These are phyloP conservation scores for Stratiomys singularior DNA, from an alignment of 2,888 invertebrate species.

Conservation along the genomic window DNA sequence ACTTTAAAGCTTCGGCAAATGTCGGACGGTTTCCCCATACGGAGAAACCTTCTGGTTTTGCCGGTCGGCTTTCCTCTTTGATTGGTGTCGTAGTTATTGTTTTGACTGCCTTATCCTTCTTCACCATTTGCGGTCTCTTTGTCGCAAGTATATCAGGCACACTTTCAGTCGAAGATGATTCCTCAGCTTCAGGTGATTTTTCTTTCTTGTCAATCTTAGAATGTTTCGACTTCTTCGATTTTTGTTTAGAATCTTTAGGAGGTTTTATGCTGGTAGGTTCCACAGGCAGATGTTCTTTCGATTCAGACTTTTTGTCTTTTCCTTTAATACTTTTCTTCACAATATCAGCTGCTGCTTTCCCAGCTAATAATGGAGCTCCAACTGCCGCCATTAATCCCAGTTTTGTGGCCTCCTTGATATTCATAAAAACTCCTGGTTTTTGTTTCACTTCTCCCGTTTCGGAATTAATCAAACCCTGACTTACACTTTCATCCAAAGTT, in stretches of 20 bases:
- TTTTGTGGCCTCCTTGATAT: constrained; percentile 79
- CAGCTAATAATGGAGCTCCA: constrained; percentile 88
- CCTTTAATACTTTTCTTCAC: constrained; percentile 69
- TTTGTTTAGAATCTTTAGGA: neutral
- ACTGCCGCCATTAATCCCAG: constrained; percentile 87
- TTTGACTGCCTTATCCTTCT: too few species aligned
- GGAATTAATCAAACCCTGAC: constrained; percentile 79
- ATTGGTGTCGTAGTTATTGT: too few species aligned
- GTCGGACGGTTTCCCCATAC: constrained; percentile 77
- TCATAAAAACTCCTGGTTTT: constrained; percentile 71
- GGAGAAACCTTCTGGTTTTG: neutral
- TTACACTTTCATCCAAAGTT: constrained; percentile 78
- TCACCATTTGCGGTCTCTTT: too few species aligned
- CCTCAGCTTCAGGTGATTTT: neutral
- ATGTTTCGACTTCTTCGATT: neutral
- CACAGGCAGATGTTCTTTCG: neutral
- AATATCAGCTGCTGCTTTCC: constrained; percentile 85
- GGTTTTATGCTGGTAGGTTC: neutral
- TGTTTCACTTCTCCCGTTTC: constrained; percentile 75
- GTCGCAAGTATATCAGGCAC: too few species aligned
- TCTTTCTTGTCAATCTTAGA: neutral
- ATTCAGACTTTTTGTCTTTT: neutral
- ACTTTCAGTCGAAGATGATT: neutral
- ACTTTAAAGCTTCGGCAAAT: constrained; percentile 75
- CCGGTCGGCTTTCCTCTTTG: too few species aligned